Conservation (phyloP, 1,140 invertebrate species). For the Amyelois transitella region DNA sequence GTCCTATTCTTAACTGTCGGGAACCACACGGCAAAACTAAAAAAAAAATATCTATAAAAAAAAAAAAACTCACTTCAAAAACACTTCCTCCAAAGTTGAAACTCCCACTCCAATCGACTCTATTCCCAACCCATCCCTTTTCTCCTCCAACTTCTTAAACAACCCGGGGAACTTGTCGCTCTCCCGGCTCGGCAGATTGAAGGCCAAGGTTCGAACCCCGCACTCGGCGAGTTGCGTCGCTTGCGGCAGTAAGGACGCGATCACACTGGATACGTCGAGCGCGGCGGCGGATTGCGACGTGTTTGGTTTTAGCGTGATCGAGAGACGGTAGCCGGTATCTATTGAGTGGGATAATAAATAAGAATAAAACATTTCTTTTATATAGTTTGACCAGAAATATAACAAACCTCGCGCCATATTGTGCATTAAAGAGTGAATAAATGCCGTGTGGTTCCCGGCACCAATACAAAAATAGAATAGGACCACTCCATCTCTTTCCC, state of each 20-base stretch:
- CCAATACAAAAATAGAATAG: no score
- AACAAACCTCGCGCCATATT: no score
- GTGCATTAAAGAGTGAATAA: no score
- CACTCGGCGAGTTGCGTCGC: constrained; percentile 38
- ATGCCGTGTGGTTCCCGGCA: no score
- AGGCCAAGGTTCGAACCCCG: constrained; percentile 32
- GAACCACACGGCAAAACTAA: no score
- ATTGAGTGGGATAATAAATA: background rate
- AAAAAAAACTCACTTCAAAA: constrained; percentile 79
- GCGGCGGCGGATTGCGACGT: constrained; percentile 26
- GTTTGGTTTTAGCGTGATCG: constrained; percentile 27
- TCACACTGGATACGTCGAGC: constrained; percentile 20
- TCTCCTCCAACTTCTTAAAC: constrained; percentile 79
- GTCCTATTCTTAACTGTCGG: no score
- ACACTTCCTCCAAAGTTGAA: constrained; percentile 91
- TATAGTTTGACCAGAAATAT: no score
- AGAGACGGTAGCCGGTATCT: constrained; percentile 56
- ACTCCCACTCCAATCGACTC: constrained; percentile 85
- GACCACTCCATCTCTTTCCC: no score
- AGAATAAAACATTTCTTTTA: no score
- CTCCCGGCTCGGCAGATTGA: constrained; percentile 37
- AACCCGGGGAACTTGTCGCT: constrained; percentile 73
- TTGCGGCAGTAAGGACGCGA: constrained; percentile 29
- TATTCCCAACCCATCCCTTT: constrained; percentile 78
- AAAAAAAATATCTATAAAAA: background rate